Conservation (phyloP, 2,113 vertebrate species). For the Oxyruncus cristatus region DNA sequence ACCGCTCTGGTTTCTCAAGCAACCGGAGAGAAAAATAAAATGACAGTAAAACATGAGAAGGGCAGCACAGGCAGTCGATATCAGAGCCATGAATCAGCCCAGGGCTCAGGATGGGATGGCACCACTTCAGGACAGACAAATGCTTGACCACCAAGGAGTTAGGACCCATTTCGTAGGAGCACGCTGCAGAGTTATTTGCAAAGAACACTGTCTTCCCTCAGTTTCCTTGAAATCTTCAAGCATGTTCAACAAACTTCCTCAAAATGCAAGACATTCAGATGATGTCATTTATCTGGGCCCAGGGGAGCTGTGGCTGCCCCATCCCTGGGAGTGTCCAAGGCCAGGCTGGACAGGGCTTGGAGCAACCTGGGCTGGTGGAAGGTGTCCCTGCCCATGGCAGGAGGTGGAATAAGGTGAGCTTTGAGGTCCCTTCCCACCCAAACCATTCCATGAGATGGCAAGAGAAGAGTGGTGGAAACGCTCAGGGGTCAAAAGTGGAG, state of each 20-base stretch:
- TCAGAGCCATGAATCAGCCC: not conserved
- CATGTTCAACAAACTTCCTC: rapidly evolving
- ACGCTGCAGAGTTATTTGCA: not conserved
- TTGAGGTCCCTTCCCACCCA: not conserved
- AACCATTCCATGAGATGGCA: not conserved
- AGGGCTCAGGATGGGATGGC: not conserved
- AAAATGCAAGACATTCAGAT: not conserved
- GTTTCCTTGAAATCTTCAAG: not conserved
- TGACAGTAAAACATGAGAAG: not conserved
- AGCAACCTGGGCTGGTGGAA: not conserved
- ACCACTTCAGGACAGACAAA: not conserved
- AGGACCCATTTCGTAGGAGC: not conserved
- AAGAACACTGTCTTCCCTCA: not conserved
- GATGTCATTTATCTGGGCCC: not conserved
- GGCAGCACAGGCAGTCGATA: not conserved
- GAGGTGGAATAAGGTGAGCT: not conserved
- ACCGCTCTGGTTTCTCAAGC: not conserved
- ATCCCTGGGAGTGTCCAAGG: not conserved
- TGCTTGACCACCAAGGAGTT: not conserved
- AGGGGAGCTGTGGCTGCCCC: not conserved
- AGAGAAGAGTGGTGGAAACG: not conserved
- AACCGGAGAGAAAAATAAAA: not conserved
- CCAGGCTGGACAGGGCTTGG: not conserved
- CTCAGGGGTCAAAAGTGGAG: not conserved
- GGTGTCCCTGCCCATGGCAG: not conserved